phyloP scores from a whole-genome alignment of 37 sponge, comb jelly and placozoan genomes.

The Amphimedon queenslandica region DNA sequence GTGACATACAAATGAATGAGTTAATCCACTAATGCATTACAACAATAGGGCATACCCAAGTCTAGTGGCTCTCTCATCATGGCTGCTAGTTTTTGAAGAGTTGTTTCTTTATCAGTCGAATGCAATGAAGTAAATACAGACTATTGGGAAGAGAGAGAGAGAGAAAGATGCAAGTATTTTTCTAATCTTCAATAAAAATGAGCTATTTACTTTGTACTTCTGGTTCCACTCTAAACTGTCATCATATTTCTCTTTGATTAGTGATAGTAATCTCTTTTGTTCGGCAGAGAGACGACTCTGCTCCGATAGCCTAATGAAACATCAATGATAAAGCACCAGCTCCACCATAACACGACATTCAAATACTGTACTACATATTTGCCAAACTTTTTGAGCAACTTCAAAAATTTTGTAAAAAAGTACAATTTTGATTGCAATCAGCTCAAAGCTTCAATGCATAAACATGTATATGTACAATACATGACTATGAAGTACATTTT shows the following conservation, averaged over 20 bases:
- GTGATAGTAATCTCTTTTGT: conserved; percentile 37
- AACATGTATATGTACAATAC: too few species aligned
- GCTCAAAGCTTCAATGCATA: too few species aligned
- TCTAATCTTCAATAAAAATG: neutral
- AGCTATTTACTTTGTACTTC: conserved; percentile 41
- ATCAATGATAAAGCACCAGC: neutral
- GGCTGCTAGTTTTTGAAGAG: neutral
- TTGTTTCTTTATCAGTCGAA: neutral
- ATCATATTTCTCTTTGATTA: conserved; percentile 28
- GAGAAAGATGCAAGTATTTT: neutral
- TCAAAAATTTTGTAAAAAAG: too few species aligned
- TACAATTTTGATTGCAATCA: too few species aligned
- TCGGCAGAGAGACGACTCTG: conserved; percentile 53
- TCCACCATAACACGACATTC: neutral
- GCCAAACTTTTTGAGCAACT: too few species aligned
- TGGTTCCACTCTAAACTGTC: conserved; percentile 53
- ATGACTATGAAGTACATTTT: too few species aligned
- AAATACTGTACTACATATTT: neutral
- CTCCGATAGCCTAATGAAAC: conserved; percentile 57
- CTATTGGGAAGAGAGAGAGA: conserved; percentile 14
- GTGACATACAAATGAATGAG: too few species aligned
- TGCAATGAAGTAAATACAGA: conserved; percentile 38
- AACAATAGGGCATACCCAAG: conserved; percentile 33
- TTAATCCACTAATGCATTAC: neutral
- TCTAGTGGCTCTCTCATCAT: conserved; percentile 39